Evolutionary conservation across 53 echinoderm and acorn worm genomes (phyloP).

Genomic region (Pentamera pediparva): DNA sequence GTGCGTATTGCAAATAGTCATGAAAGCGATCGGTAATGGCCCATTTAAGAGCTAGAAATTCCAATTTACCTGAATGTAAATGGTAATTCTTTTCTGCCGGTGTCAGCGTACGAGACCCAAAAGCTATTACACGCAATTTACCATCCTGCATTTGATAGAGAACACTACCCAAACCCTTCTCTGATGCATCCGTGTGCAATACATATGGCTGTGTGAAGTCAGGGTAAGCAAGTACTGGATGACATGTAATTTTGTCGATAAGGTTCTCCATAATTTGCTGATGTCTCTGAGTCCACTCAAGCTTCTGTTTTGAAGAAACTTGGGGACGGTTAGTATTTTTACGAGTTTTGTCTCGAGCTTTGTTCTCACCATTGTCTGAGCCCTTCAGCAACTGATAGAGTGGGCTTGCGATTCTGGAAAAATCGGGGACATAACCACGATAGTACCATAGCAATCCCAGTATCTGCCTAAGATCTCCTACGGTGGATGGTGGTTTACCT

Average conservation of each 20-base stretch:
- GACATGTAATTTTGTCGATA: background rate
- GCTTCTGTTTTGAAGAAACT: background rate
- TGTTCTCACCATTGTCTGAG: background rate
- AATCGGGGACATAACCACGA: background rate
- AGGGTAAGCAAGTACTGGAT: conserved; percentile 6
- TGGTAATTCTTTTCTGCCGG: conserved; percentile 33
- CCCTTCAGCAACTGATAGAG: conserved; percentile 28
- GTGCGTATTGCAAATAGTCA: conserved; percentile 46
- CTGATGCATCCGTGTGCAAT: conserved; percentile 52
- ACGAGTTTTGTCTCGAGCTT: background rate
- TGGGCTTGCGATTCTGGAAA: background rate
- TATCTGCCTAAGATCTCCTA: background rate
- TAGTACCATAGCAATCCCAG: background rate
- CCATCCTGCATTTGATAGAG: background rate
- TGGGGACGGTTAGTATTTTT: too few species aligned
- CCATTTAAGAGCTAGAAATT: conserved; percentile 55
- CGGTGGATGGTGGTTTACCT: too few species aligned
- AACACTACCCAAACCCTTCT: conserved; percentile 47
- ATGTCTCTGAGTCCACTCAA: background rate
- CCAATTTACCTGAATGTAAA: conserved; percentile 45
- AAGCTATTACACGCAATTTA: background rate
- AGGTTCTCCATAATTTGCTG: background rate
- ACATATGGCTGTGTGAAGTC: conserved; percentile 38
- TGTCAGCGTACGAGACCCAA: background rate
- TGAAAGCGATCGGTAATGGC: conserved; percentile 44